Percentiles rank a stretch among this genome's conserved stretches.
These are phyloP conservation scores for Amyelois transitella DNA, from an alignment of 1,140 invertebrate genomes.

Conservation along the genomic window DNA sequence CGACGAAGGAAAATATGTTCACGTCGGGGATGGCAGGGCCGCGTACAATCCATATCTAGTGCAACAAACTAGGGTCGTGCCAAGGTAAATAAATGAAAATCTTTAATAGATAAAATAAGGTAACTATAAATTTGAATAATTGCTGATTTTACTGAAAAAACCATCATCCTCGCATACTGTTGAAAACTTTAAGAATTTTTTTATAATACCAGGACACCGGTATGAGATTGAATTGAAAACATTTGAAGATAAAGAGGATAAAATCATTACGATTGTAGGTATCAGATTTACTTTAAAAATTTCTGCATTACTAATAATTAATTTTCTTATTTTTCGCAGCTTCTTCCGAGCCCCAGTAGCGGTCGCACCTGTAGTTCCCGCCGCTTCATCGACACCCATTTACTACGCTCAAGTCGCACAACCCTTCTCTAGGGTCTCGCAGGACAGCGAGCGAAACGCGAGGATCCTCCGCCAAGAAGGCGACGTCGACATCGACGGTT, in stretches of 20 bases:
- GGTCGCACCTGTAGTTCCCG: background rate
- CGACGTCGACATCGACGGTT: conserved; percentile 40
- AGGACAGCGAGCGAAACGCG: conserved; percentile 31
- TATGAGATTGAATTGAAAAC: too few relatives aligned
- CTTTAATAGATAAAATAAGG: too few relatives aligned
- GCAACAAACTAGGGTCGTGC: background rate
- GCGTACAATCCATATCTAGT: background rate
- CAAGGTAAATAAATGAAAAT: background rate
- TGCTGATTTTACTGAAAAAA: too few relatives aligned
- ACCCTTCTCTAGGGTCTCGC: conserved; percentile 5
- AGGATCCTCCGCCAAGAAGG: conserved; percentile 50
- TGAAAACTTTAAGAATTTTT: too few relatives aligned
- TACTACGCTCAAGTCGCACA: background rate
- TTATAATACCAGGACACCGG: too few relatives aligned
- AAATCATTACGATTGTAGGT: too few relatives aligned
- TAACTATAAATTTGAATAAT: too few relatives aligned
- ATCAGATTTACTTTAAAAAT: background rate
- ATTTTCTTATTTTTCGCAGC: background rate
- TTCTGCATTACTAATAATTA: background rate
- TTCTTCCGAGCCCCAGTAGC: conserved; percentile 1
- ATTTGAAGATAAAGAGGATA: background rate
- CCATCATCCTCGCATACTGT: too few relatives aligned
- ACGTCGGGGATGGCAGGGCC: conserved; percentile 10
- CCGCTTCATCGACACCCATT: background rate
- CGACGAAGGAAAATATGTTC: conserved; percentile 31